Percentiles rank a stretch among this genome's conserved stretches.
These are phyloP conservation scores for Elephas maximus DNA, from an alignment of 2,113 vertebrate genomes.

Conservation along the genomic window DNA sequence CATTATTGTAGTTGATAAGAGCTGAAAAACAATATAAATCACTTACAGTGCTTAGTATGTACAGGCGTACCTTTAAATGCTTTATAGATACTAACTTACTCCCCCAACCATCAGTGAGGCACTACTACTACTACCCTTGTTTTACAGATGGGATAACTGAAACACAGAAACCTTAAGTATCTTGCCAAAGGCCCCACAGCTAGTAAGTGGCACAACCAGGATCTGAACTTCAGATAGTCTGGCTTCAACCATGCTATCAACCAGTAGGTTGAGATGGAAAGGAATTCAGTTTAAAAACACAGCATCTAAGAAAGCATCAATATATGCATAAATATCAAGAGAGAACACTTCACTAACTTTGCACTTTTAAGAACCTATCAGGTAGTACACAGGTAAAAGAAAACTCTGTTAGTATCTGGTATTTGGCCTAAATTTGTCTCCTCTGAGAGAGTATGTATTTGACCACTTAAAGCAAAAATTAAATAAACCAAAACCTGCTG, in stretches of 20 bases:
- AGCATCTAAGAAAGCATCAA: not conserved
- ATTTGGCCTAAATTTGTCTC: not conserved
- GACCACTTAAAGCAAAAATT: conserved; percentile 3
- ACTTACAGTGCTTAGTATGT: not conserved
- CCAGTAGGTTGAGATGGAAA: not conserved
- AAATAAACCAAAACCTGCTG: too few relatives aligned
- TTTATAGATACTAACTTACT: not conserved
- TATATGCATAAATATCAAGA: not conserved
- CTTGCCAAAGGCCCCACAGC: not conserved
- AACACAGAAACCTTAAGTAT: not conserved
- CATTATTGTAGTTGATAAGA: not conserved
- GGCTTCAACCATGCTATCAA: not conserved
- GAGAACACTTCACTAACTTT: not conserved
- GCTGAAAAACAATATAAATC: not conserved
- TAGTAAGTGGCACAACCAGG: not conserved
- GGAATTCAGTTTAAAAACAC: not conserved
- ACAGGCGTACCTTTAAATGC: not conserved
- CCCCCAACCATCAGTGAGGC: not conserved
- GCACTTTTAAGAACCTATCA: not conserved
- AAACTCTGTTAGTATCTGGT: not conserved
- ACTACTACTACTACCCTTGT: not conserved
- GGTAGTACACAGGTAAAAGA: not conserved
- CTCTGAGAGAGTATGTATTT: not conserved
- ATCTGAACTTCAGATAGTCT: not conserved
- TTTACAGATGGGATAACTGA: not conserved